phyloP scores from a whole-genome alignment of 1,140 invertebrate species.

The Zaprionus vittiger region DNA sequence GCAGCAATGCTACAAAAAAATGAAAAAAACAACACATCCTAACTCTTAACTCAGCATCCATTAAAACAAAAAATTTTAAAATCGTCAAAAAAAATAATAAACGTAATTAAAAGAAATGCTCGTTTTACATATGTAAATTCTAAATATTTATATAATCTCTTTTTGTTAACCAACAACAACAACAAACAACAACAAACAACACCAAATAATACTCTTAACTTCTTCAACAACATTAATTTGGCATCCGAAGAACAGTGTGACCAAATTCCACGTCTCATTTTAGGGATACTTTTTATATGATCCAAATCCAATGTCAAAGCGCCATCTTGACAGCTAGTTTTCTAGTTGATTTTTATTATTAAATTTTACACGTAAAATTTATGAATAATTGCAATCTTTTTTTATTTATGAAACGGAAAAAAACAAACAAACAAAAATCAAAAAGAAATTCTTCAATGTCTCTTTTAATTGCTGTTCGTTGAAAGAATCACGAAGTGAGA shows the following conservation, averaged over 20 bases:
- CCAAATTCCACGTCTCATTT: constrained; percentile 51
- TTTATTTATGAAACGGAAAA: constrained; percentile 63
- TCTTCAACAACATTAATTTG: constrained; percentile 71
- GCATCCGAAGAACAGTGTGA: constrained; percentile 56
- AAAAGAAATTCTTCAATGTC: constrained; percentile 48
- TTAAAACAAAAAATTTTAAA: constrained; percentile 65
- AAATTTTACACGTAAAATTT: constrained; percentile 83
- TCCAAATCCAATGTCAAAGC: constrained; percentile 69
- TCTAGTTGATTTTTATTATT: constrained; percentile 82
- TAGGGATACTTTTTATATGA: constrained; percentile 63
- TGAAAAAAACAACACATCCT: constrained; percentile 64
- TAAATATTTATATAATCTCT: constrained; percentile 79
- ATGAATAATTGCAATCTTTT: constrained; percentile 73
- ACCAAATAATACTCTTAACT: constrained; percentile 64
- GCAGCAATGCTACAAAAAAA: constrained; percentile 4
- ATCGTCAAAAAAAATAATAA: constrained; percentile 82
- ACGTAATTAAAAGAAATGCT: constrained; percentile 83
- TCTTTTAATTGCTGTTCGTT: constrained; percentile 70
- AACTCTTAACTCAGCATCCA: constrained; percentile 82
- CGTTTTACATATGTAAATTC: constrained; percentile 83
- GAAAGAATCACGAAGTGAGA: constrained; percentile 50
- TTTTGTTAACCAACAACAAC: constrained; percentile 68
- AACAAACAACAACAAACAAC: constrained; percentile 41
- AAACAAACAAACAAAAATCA: constrained; percentile 56
- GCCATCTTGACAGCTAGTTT: constrained; percentile 75